These are phyloP conservation scores for Poecile montanus DNA, from an alignment of 2,797 vertebrate genomes.

Conservation along the genomic window DNA sequence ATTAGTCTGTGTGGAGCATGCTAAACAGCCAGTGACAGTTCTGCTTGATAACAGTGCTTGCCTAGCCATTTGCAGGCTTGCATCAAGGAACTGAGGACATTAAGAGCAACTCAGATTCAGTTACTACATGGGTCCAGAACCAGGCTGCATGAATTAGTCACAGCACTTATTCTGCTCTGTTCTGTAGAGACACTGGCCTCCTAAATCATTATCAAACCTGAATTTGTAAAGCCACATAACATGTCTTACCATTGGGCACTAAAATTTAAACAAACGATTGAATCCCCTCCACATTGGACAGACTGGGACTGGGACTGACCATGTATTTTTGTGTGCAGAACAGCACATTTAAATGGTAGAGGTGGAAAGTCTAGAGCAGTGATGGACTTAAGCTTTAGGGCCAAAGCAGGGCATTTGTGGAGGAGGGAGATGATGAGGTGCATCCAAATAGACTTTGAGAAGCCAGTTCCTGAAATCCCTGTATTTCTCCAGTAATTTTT, in stretches of 20 bases:
- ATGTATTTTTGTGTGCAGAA: neutral
- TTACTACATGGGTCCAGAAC: neutral
- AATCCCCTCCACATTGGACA: neutral
- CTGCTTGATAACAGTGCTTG: neutral
- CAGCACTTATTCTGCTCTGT: neutral
- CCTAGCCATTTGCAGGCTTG: neutral
- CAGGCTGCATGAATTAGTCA: neutral
- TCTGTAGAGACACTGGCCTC: neutral
- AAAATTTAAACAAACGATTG: neutral
- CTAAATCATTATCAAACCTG: neutral
- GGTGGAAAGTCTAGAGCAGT: neutral
- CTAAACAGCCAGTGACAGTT: neutral
- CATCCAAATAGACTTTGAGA: neutral
- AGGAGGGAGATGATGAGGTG: neutral
- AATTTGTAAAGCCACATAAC: rapidly evolving
- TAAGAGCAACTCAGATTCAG: neutral
- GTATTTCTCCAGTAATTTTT: neutral
- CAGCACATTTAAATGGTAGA: neutral
- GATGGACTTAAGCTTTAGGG: neutral
- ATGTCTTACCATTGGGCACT: neutral
- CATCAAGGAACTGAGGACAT: neutral
- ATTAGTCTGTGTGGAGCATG: neutral
- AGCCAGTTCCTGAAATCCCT: neutral
- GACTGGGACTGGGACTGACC: neutral
- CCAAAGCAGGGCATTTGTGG: neutral